These are phyloP conservation scores for Tragopan temminckii DNA, from an alignment of 2,797 vertebrate species.

Conservation along the genomic window DNA sequence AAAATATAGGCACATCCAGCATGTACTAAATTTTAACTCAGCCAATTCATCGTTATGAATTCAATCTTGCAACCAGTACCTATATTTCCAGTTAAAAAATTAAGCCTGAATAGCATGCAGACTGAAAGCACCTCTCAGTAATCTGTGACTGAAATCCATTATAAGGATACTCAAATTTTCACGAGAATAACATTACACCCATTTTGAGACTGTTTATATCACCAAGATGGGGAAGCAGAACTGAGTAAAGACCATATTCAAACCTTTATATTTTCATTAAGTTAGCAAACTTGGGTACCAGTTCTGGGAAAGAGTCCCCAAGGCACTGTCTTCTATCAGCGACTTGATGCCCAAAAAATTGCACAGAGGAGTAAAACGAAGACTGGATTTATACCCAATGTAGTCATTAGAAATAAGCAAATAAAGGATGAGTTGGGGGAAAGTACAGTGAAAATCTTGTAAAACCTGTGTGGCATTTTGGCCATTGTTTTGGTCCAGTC, in stretches of 20 bases:
- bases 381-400: not conserved
- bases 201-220: not conserved
- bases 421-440: not conserved
- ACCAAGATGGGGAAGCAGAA: not conserved
- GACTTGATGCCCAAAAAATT: not conserved
- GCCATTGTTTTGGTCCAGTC: not conserved
- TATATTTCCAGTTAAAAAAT: constrained; percentile 47
- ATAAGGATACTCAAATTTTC: not conserved
- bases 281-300: not conserved
- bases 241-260: not conserved
- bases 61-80: constrained; percentile 49
- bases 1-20: not conserved
- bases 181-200: not conserved
- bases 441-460: not conserved
- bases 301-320: not conserved
- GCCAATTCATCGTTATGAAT: constrained; percentile 56
- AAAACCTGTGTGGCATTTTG: not conserved
- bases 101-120: not conserved
- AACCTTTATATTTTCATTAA: not conserved
- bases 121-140: not conserved
- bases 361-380: not conserved
- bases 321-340: not conserved
- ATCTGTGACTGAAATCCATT: constrained; percentile 10
- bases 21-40: constrained; percentile 44
- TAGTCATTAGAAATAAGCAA: not conserved